These are phyloP conservation scores for Python bivittatus DNA, from an alignment of 2,113 vertebrate genomes.

Conservation along the genomic window DNA sequence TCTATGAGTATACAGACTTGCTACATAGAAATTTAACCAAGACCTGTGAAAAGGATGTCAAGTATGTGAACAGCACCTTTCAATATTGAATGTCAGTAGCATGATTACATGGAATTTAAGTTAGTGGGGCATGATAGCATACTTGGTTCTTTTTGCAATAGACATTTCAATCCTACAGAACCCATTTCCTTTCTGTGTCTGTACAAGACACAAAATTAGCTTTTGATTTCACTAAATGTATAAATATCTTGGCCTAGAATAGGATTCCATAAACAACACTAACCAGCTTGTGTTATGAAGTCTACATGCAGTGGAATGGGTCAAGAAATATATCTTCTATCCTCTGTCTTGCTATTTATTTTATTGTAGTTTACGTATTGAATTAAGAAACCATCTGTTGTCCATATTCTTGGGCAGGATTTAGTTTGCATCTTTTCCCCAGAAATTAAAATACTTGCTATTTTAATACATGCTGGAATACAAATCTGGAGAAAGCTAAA, in stretches of 20 bases:
- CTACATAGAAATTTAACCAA: accelerated
- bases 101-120: accelerated
- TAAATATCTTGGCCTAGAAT: neutral
- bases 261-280: conserved; percentile 19
- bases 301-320: neutral
- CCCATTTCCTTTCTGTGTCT: neutral
- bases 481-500: conserved; percentile 8
- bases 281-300: conserved; percentile 2
- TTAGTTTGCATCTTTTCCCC: neutral
- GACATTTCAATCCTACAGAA: neutral
- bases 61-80: accelerated
- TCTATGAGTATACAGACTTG: neutral
- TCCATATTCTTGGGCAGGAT: neutral
- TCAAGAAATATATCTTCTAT: conserved; percentile 5
- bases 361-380: neutral
- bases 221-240: conserved; percentile 6
- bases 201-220: neutral
- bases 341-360: neutral
- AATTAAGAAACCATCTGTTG: conserved; percentile 14
- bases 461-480: neutral
- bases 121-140: neutral
- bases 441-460: conserved; percentile 9
- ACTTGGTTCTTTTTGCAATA: accelerated
- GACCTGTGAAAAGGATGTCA: accelerated
- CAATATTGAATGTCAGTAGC: accelerated